A percentile compares a stretch with the other conserved stretches of the same genome.
Evolutionary conservation across 2,888 invertebrate species (phyloP).

Genomic region (Thecophora atra): DNA sequence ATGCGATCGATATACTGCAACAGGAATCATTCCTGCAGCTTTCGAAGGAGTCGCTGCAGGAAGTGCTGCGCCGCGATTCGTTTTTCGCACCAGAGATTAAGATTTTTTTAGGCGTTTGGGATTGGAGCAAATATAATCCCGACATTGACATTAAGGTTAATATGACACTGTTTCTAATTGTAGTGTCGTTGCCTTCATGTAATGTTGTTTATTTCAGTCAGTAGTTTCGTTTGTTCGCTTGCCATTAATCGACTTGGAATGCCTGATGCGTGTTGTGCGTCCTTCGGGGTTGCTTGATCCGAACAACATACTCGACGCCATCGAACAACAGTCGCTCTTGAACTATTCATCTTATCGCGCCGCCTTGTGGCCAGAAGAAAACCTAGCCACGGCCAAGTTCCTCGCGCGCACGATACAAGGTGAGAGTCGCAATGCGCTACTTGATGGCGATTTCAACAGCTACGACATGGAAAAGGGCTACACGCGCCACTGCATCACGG

Average conservation of each 20-base stretch:
- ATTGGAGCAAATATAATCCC: slow-evolving; percentile 86
- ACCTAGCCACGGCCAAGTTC: slow-evolving; percentile 84
- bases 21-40: slow-evolving; percentile 86
- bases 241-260: slow-evolving; percentile 87
- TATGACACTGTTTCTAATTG: neutral
- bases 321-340: slow-evolving; percentile 84
- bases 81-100: slow-evolving; percentile 97
- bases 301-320: slow-evolving; percentile 93
- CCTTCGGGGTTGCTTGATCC: slow-evolving; percentile 87
- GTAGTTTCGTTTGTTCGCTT: slow-evolving; percentile 78
- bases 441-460: slow-evolving; percentile 87
- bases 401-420: slow-evolving; percentile 89
- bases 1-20: slow-evolving; percentile 84
- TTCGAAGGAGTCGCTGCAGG: slow-evolving; percentile 80
- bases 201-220: slow-evolving; percentile 56
- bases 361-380: slow-evolving; percentile 84
- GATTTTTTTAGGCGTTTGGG: slow-evolving; percentile 89
- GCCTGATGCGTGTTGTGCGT: slow-evolving; percentile 88
- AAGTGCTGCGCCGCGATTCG: slow-evolving; percentile 89
- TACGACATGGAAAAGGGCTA: slow-evolving; percentile 96
- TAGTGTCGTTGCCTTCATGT: neutral
- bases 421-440: slow-evolving; percentile 85
- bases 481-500: slow-evolving; percentile 86
- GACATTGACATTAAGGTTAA: slow-evolving; percentile 65
- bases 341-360: slow-evolving; percentile 88